These are phyloP conservation scores for Drosophila kanapiae DNA, from an alignment of 1,140 invertebrate species.

Conservation along the genomic window DNA sequence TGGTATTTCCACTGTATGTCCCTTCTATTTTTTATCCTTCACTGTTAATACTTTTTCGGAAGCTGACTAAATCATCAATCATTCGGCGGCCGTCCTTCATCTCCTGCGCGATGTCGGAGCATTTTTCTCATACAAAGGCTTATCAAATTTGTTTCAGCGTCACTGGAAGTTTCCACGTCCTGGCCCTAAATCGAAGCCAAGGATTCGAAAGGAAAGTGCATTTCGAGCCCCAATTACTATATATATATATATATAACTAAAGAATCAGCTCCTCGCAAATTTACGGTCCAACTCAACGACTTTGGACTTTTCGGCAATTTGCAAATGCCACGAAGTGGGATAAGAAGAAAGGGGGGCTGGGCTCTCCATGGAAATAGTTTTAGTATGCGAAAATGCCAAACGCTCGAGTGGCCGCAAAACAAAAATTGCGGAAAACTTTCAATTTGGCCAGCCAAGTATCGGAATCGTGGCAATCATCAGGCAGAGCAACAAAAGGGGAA, in stretches of 20 bases:
- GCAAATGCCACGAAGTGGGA: constrained; percentile 41
- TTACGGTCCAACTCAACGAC: constrained; percentile 64
- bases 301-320: constrained; percentile 69
- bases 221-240: constrained; percentile 57
- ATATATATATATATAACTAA: constrained; percentile 13
- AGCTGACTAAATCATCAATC: constrained; percentile 55
- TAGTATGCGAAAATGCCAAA: constrained; percentile 52
- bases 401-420: constrained; percentile 50
- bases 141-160: constrained; percentile 42
- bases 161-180: constrained; percentile 29
- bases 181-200: constrained; percentile 30
- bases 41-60: constrained; percentile 54
- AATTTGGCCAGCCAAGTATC: constrained; percentile 66
- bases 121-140: constrained; percentile 29
- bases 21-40: constrained; percentile 9
- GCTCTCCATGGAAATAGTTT: constrained; percentile 57
- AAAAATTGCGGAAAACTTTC: constrained; percentile 68
- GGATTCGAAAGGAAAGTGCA: constrained; percentile 26
- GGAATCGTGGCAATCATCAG: constrained; percentile 61
- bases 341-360: background rate
- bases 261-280: constrained; percentile 41
- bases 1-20: too few relatives aligned
- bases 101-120: constrained; percentile 7
- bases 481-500: constrained; percentile 40
- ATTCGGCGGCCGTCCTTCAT: constrained; percentile 17